Base-by-base conservation (phyloP, 1,140 invertebrate genomes). In the Rhizoglyphus robini region DNA sequence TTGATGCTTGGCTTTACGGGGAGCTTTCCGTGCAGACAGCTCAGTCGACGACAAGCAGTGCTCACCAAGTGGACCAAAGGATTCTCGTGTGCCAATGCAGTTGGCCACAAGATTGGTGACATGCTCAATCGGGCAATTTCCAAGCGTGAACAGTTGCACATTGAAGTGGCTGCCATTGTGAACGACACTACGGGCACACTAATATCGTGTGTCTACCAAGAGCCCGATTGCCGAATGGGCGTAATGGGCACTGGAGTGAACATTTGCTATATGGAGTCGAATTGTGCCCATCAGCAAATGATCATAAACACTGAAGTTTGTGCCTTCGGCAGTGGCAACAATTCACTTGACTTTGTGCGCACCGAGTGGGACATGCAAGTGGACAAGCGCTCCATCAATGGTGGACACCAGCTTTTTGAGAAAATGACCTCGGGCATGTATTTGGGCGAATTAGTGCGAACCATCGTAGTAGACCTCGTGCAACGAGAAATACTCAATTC, bases 221-320 rank as follows among this genome's bases (percentile, higher is more conserved):
- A 94, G 72, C 82, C 79, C 66, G 82, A 86, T 71, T 95, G 90
- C 78, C 81, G 85, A 72, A 81, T 95, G 75, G 90, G 90, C 71
- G 80, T 96, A 57, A 96, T 96, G 23, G 51, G 58, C 4, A 97
- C 93, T 2, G 94, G 94, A 20, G 90, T 86, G 67, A 99, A 98
- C 78, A 93, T 93, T 0, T 98, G 95, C 75, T 98, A 98, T 74
- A 88, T 98, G 34, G 96, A 99, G 73, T 82, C 87, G 57, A 78
- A 83, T 61, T 86, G 86, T 70, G 82, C 84, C 4, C 5, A 58
- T 18, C 58, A 61, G 30, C 69, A 82, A 76, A 86, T 97, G 67
- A 80, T 96, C 38, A 85, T 97, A 58, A 98, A 98, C 74, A 90
- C 88, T 0, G 95, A 98, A 78, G 96, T 91, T 92, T 95, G 95